These are phyloP conservation scores for Metopia argyrocephala DNA, from an alignment of 2,888 invertebrate species.

Conservation along the genomic window DNA sequence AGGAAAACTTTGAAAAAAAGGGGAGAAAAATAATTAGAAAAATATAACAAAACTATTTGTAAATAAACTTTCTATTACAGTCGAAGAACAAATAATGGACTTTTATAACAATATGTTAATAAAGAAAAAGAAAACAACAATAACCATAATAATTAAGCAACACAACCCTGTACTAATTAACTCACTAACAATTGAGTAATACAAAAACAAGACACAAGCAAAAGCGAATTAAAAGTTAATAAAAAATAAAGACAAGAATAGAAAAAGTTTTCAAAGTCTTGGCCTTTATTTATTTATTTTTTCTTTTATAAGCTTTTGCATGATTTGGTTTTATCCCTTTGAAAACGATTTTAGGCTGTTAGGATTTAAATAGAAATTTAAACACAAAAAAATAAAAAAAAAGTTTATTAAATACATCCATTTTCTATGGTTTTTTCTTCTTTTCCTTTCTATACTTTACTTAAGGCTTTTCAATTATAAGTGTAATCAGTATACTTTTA, in stretches of 20 bases:
- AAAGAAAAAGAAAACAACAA: not conserved
- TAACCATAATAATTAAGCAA: slow-evolving; percentile 12
- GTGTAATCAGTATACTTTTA: slow-evolving; percentile 4
- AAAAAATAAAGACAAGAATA: not conserved
- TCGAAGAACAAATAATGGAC: slow-evolving; percentile 21
- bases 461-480: slow-evolving; percentile 11
- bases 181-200: not conserved
- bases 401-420: not conserved
- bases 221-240: too few species aligned
- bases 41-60: slow-evolving; percentile 7
- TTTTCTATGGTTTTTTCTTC: not conserved
- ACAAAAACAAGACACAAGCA: not conserved
- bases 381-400: not conserved
- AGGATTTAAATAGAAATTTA: not conserved
- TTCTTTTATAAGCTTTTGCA: not conserved
- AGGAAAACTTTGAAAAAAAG: slow-evolving; percentile 16
- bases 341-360: not conserved
- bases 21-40: slow-evolving; percentile 44
- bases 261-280: too few species aligned
- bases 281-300: too few species aligned
- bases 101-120: slow-evolving; percentile 2
- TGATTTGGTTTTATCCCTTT: not conserved
- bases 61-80: not conserved
- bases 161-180: slow-evolving; percentile 37
- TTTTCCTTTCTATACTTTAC: not conserved